Conservation (phyloP, 64 coral and sea anemone genomes). For the Montipora capricornis region DNA sequence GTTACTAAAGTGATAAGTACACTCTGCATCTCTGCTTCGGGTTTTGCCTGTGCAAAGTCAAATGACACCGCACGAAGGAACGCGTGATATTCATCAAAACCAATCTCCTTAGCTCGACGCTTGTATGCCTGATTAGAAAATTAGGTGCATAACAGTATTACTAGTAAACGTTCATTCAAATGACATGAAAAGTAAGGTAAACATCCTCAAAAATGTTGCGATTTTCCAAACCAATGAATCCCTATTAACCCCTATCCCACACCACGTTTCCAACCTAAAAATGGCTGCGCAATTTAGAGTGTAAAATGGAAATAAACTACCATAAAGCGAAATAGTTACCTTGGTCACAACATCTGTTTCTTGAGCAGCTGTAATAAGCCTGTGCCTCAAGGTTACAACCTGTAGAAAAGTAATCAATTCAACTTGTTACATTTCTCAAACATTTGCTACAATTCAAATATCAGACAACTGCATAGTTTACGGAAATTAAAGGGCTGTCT, state of each 20-base stretch:
- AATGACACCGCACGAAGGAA: constrained; percentile 93
- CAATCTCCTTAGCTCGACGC: constrained; percentile 81
- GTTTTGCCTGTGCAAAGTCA: constrained; percentile 94
- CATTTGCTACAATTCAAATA: no score
- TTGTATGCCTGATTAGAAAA: constrained; percentile 70
- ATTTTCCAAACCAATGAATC: no score
- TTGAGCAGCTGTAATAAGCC: constrained; percentile 86
- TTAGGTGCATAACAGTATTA: neutral
- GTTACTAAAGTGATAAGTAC: constrained; percentile 73
- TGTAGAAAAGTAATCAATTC: constrained; percentile 1
- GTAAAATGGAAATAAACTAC: no score
- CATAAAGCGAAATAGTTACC: constrained; percentile 27
- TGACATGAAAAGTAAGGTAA: no score
- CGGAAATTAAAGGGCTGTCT: no score
- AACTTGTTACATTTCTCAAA: neutral
- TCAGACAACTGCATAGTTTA: no score
- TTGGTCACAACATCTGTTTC: constrained; percentile 94
- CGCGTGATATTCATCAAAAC: constrained; percentile 96
- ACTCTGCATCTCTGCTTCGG: constrained; percentile 78
- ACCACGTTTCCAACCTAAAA: no score
- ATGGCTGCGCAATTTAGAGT: no score
- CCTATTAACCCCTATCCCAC: no score
- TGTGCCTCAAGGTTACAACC: constrained; percentile 92
- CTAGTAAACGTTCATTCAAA: neutral
- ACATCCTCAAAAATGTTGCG: no score